phyloP scores from a whole-genome alignment of 1,140 invertebrate species.

The Muscidifurax raptorellus region DNA sequence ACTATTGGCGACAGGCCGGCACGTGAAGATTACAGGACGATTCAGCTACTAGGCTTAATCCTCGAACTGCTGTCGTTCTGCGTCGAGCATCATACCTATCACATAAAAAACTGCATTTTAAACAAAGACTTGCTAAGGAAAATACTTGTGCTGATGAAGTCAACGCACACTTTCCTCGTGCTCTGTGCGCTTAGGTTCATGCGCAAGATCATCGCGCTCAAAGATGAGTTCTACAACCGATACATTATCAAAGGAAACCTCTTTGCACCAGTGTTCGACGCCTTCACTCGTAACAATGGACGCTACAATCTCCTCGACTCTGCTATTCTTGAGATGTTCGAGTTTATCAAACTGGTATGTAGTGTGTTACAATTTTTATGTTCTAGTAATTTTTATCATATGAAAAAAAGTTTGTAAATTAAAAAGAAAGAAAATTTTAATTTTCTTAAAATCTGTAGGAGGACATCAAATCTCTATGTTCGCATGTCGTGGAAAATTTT shows the following conservation, averaged over 20 bases:
- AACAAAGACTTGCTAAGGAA: conserved; percentile 96
- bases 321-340: conserved; percentile 99
- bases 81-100: conserved; percentile 99
- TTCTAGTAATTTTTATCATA: background rate
- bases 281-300: conserved; percentile 96
- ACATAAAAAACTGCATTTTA: conserved; percentile 98
- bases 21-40: conserved; percentile 96
- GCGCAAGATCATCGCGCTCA: conserved; percentile 96
- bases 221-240: conserved; percentile 98
- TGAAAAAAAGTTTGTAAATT: background rate
- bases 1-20: conserved; percentile 91
- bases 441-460: conserved; percentile 78
- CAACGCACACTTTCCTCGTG: conserved; percentile 97
- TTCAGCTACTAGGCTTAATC: conserved; percentile 95
- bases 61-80: conserved; percentile 98
- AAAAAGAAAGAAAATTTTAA: background rate
- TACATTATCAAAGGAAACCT: conserved; percentile 97
- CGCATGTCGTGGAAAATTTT: conserved; percentile 96
- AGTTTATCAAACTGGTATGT: conserved; percentile 93
- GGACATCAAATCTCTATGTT: conserved; percentile 96
- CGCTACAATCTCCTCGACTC: conserved; percentile 99
- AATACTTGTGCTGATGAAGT: conserved; percentile 97
- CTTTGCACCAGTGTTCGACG: conserved; percentile 96
- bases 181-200: conserved; percentile 97
- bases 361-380: background rate